Base-by-base conservation (phyloP, 2,797 vertebrate species). In the Sardinella longiceps region DNA sequence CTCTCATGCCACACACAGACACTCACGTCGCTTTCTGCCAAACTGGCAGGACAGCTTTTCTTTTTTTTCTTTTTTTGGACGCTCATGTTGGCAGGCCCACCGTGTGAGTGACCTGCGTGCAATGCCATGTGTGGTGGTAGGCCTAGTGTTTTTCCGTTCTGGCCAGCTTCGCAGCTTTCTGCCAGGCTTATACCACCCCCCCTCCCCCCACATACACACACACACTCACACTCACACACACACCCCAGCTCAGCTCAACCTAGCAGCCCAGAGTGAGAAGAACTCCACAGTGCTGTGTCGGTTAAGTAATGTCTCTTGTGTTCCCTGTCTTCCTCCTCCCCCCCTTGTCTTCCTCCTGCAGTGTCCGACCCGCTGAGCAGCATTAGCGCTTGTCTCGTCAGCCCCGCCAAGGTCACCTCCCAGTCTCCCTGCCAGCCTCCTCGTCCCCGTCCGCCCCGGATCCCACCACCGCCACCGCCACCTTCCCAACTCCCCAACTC, bases 291-390 rank as follows among this genome's bases (percentile, higher is more conserved):
- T 56, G 53, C 53, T 56, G 20, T 7, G 20, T 23, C 23, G 53
- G 53, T 56, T 56, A 23, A 56, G 53, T 56, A 56, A 56, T 81
- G 53, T 28, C 51, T 12, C 12, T 4, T 7, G 51, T 60, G 25
- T 60, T 82, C 88, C 84, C 91, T 90, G 84, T 88, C 84, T 89
- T 85, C 87, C 84, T 37, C 5, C 91, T 89, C 88, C 90, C 85
- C 81, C 58, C 84, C 80, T 81, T 50, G n/a, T 56, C 85, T 51
- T 87, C 85, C 50, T 85, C 81, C 51, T 87, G 63, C 87, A 91
- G 90, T 86, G 87, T 85, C 88, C 88, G 84, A 86, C 90, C 88
- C 89, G 89, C 88, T 92, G 92, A 94, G 90, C 91, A 87, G 85
- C 88, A 88, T 90, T 90, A 90, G 86, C 83, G 45, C 85, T 89